Base-by-base conservation (phyloP, 1,140 invertebrate species). In the Homarus americanus region DNA sequence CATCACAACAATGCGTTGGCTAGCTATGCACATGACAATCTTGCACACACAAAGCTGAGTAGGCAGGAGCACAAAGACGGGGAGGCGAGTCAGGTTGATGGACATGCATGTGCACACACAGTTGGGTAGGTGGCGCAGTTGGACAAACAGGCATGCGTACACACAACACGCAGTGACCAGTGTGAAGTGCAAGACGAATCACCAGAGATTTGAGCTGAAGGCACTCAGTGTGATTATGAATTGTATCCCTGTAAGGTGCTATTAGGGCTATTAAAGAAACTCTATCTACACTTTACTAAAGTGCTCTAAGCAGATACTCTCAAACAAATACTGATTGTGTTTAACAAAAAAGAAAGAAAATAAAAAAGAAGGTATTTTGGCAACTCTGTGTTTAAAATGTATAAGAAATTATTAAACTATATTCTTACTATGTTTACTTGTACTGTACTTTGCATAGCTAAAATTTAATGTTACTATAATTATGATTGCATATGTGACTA, bases 181-280 rank as follows among this genome's bases (percentile, higher is more conserved):
- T 28, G 28, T 49, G 40, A 84, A 84, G 82, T 84, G 66, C 82
- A 84, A 73, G 82, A 84, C 69, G 40, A 84, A 84, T 84, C 82
- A 84, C 82, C 41, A 73, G 63, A 44, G 36, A 41, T 41, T 72
- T 69, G 24, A 44, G 63, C n/a, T 12, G 7, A 38, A 41, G 63
- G 10, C 15, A 73, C 28, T 41, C 58, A 41, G 20, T n/a, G 38
- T 44, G 41, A 20, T 84, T 72, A 36, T 84, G 66, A 41, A 2
- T 15, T 69, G 12, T 32, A 69, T 32, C n/a, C 53, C 53, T 58
- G 17, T 58, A 20, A 58, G 12, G 24, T 17, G 28, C 32, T 24
- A 32, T 69, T 32, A 69, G 24, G 63, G n/a, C 63, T 32, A 69
- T 28, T 28, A 69, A 5, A 28, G 24, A 69, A 69, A 69, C 28